A percentile compares a stretch with the other conserved stretches of the same genome.
phyloP scores from a whole-genome alignment of 2,888 invertebrate genomes.

The Brachynemurus nebulosus region DNA sequence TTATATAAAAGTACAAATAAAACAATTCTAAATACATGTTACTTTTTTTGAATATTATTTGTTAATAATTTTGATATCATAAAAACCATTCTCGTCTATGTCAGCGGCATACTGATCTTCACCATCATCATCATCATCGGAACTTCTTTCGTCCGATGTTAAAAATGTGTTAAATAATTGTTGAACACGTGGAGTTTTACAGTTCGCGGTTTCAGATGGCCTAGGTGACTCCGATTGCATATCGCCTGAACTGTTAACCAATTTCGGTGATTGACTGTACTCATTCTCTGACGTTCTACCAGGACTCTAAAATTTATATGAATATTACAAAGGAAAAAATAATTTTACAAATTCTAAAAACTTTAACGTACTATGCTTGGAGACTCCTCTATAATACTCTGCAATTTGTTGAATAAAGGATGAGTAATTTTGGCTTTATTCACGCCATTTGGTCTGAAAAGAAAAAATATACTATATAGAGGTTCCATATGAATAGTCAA shows the following conservation, averaged over 20 bases:
- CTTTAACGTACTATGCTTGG: conserved; percentile 4
- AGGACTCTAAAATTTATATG: too few species aligned
- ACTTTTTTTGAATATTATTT: too few species aligned
- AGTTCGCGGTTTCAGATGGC: neutral
- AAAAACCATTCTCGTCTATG: neutral
- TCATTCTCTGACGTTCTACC: too few species aligned
- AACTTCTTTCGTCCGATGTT: neutral
- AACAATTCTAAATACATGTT: too few species aligned
- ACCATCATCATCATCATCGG: neutral
- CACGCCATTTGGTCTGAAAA: conserved; percentile 3
- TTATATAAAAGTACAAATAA: too few species aligned
- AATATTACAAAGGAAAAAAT: too few species aligned
- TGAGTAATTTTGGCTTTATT: neutral
- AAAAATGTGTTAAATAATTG: conserved; percentile 2
- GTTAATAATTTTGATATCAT: neutral
- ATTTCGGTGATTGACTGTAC: too few species aligned
- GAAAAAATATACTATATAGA: neutral
- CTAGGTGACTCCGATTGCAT: neutral
- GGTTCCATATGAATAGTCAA: neutral
- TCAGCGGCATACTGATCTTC: neutral
- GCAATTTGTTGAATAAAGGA: conserved; percentile 5
- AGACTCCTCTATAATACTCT: conserved; percentile 8
- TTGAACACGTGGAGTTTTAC: neutral
- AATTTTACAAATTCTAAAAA: too few species aligned
- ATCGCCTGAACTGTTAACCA: neutral